Base-by-base conservation (phyloP, 1,140 invertebrate species). In the Drosophila asahinai region DNA sequence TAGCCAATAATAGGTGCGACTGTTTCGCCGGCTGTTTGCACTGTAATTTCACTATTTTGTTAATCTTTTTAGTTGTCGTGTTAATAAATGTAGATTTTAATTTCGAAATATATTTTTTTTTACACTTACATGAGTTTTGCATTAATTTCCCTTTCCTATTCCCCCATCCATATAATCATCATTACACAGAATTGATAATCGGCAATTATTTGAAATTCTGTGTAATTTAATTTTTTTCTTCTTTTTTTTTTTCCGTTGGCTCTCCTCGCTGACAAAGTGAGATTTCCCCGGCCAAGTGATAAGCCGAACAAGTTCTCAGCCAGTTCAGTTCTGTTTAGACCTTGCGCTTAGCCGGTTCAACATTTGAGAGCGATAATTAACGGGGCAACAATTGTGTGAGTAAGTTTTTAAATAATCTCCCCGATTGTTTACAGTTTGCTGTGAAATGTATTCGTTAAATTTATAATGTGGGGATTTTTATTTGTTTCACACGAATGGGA, bases 321-420 rank as follows among this genome's bases (percentile, higher is more conserved):
- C 49, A 12, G 48, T 33, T 82, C 75, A 83, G 81, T 83, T 76
- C 60, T 36, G 47, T 49, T 51, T 62, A 45, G 61, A 66, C 59
- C 47, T 45, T 75, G 38, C 43, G 48, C 51, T 76, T 61, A 64
- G 80, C 51, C 70, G 81, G 81, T 76, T 78, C 36, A 60, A 45
- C 48, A 61, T 65, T 61, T 36, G 8, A 43, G 66, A 59, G 68
- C 25, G 15, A 19, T 22, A 36, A 43, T 27, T 49, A 27, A 19
- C 22, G 36, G 2, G 27, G 40, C 57, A 25, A 45, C 17, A 17
- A 63, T 33, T 36, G 57, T 45, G 17, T 14, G 27, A n/a, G 27
- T 62, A 25, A 9, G 27, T 17, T 22, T 40, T n/a, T n/a, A 2
- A 60, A n/a, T 15, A 14, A 36, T 12, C 22, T 33, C 42, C 5